Evolutionary conservation across 2,113 vertebrate species (phyloP).

Genomic region (Tauraco erythrolophus): DNA sequence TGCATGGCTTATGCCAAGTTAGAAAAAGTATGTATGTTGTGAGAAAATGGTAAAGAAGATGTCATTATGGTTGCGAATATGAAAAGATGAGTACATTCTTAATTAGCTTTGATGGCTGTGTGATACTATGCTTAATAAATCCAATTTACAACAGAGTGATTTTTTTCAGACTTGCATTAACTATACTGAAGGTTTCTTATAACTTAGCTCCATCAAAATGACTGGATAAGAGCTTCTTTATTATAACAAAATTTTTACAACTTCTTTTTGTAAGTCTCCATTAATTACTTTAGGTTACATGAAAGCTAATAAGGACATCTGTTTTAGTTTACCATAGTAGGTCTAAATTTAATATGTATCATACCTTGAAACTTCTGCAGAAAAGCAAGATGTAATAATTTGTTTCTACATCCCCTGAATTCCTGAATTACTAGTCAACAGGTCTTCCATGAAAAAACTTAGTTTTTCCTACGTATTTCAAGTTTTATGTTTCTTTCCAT

Average conservation of each 20-base stretch:
- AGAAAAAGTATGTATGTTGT: not conserved
- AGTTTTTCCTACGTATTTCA: slow-evolving; percentile 77
- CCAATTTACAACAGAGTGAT: not conserved
- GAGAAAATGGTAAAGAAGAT: not conserved
- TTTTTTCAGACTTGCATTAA: not conserved
- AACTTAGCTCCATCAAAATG: not conserved
- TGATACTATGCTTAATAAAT: not conserved
- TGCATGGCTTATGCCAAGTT: not conserved
- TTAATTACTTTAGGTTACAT: not conserved
- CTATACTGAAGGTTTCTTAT: not conserved
- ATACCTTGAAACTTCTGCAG: not conserved
- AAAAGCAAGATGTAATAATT: slow-evolving; percentile 18
- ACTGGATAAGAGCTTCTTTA: not conserved
- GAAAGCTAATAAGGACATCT: not conserved
- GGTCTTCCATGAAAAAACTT: slow-evolving; percentile 77
- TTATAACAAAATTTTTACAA: not conserved
- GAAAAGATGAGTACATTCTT: not conserved
- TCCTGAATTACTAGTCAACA: slow-evolving; percentile 78
- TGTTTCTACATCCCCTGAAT: slow-evolving; percentile 59
- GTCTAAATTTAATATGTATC: not conserved
- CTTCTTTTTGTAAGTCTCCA: not conserved
- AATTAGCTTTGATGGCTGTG: not conserved
- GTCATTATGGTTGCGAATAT: not conserved
- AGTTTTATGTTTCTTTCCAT: slow-evolving; percentile 86
- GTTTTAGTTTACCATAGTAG: not conserved